A percentile compares a stretch with the other conserved stretches of the same genome.
These are phyloP conservation scores for Drosophila seguyi DNA, from an alignment of 1,140 invertebrate genomes.

Conservation along the genomic window DNA sequence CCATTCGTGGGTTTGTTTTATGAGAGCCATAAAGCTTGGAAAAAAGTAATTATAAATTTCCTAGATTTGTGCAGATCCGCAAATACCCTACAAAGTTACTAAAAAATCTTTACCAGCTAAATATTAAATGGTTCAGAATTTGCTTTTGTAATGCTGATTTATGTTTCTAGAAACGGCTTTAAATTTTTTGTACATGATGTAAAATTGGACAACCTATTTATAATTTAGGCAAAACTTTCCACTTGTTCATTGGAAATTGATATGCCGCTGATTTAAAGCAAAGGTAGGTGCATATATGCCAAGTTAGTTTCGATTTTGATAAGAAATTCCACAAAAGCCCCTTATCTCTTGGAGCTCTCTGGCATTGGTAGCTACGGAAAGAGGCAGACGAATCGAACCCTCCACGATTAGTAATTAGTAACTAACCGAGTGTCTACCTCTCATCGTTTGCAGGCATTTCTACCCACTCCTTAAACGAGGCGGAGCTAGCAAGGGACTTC, in stretches of 20 bases:
- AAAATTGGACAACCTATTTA: not conserved
- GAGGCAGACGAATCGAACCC: slow-evolving; percentile 21
- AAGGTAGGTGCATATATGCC: slow-evolving; percentile 41
- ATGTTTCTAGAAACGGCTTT: too few relatives aligned
- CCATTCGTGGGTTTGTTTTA: slow-evolving; percentile 28
- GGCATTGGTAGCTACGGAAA: slow-evolving; percentile 44
- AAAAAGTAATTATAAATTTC: slow-evolving; percentile 39
- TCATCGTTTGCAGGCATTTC: slow-evolving; percentile 86
- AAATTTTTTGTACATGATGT: too few relatives aligned
- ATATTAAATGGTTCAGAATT: too few relatives aligned
- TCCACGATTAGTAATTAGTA: slow-evolving; percentile 37
- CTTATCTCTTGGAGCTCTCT: slow-evolving; percentile 49
- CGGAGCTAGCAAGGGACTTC: slow-evolving; percentile 91
- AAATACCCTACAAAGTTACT: slow-evolving; percentile 4
- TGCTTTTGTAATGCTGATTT: too few relatives aligned
- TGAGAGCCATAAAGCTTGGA: slow-evolving; percentile 3
- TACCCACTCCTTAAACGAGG: slow-evolving; percentile 94
- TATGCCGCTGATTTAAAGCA: slow-evolving; percentile 35
- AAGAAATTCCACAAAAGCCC: slow-evolving; percentile 72
- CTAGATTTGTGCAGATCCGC: not conserved
- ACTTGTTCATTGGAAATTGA: slow-evolving; percentile 1
- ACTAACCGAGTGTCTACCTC: slow-evolving; percentile 27
- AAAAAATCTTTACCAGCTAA: not conserved
- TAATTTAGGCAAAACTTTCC: too few relatives aligned
- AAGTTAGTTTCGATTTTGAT: slow-evolving; percentile 72